Evolutionary conservation across 2,797 vertebrate species (phyloP).

Genomic region (Sphaeramia orbicularis): DNA sequence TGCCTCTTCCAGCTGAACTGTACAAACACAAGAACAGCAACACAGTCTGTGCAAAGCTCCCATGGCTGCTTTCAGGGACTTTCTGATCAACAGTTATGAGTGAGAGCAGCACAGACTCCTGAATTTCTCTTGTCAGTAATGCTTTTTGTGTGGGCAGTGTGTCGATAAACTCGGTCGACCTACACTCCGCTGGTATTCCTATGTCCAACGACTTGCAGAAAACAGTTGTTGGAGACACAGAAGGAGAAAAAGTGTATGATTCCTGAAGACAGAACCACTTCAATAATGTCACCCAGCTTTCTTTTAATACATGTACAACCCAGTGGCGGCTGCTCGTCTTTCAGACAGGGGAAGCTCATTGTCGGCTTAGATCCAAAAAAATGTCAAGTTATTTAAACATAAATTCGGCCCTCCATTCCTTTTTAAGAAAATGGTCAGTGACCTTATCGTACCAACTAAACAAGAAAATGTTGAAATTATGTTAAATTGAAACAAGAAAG

Average conservation of each 20-base stretch:
- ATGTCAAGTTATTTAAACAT: no score
- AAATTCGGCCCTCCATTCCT: no score
- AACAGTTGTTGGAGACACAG: conserved; percentile 17
- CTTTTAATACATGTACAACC: no score
- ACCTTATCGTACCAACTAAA: no score
- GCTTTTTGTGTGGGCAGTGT: conserved; percentile 57
- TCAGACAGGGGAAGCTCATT: no score
- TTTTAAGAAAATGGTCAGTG: no score
- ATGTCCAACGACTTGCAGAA: conserved; percentile 37
- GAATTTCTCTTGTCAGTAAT: conserved; percentile 15
- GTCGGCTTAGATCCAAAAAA: no score
- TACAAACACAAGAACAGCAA: neutral
- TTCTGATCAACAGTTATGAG: neutral
- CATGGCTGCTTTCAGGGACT: conserved; percentile 4
- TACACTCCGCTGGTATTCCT: conserved; percentile 45
- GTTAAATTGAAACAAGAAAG: no score
- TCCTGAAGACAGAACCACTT: no score
- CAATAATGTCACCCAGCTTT: no score
- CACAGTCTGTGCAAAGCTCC: neutral
- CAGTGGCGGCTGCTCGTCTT: no score
- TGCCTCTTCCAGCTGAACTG: neutral
- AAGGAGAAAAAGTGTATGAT: neutral
- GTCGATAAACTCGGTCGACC: conserved; percentile 54
- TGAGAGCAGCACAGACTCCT: neutral
- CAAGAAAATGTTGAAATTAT: no score